Percentiles rank a stretch among this genome's conserved stretches.
These are phyloP conservation scores for Chlamydotis undulata DNA, from an alignment of 2,113 vertebrate species.

Conservation along the genomic window DNA sequence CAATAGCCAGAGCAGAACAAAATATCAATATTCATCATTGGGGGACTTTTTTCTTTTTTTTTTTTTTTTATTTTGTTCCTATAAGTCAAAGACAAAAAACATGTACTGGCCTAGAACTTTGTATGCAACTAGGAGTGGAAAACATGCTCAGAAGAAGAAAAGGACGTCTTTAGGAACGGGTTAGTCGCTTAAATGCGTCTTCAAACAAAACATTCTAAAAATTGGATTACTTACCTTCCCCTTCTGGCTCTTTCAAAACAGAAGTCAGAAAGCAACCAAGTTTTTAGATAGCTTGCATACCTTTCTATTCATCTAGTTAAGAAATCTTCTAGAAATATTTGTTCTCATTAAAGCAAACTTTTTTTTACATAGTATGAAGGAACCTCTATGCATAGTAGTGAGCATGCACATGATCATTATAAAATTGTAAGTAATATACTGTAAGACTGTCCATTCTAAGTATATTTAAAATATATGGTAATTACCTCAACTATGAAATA, in stretches of 20 bases:
- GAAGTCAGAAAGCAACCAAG: not conserved
- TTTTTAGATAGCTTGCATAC: not conserved
- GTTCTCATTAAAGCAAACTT: not conserved
- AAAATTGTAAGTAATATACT: not conserved
- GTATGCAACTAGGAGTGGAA: not conserved
- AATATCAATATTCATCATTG: not conserved
- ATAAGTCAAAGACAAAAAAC: not conserved
- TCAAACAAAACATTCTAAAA: not conserved
- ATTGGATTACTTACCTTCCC: not conserved
- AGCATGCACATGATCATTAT: not conserved
- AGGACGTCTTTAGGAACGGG: not conserved
- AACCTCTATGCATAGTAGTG: not conserved
- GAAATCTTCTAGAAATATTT: not conserved
- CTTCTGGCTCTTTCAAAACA: not conserved
- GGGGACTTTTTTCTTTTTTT: not conserved
- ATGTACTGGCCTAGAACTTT: not conserved
- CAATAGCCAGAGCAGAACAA: not conserved
- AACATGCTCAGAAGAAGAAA: not conserved
- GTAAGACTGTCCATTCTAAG: not conserved
- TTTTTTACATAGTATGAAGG: not conserved
- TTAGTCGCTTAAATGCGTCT: not conserved
- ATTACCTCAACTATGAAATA: not conserved
- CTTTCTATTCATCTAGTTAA: not conserved
- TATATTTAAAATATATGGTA: not conserved
- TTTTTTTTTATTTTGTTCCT: no score